phyloP scores from a whole-genome alignment of 2,797 vertebrate genomes.

The Bovichtus variegatus region DNA sequence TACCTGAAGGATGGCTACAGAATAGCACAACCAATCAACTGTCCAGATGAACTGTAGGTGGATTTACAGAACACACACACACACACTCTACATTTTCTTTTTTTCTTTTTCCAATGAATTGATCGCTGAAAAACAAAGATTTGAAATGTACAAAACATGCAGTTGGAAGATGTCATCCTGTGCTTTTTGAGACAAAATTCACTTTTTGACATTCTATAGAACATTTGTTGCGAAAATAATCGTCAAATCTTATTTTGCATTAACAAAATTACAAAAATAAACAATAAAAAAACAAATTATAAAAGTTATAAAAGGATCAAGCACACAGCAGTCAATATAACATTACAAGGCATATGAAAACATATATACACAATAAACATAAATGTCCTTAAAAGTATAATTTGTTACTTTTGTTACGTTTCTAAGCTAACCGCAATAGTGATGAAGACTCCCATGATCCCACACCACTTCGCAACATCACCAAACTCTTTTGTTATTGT shows the following conservation, averaged over 20 bases:
- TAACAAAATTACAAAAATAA: neutral
- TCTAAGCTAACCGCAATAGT: no score
- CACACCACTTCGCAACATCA: no score
- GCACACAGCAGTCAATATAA: neutral
- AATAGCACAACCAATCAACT: constrained; percentile 99
- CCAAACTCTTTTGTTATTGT: no score
- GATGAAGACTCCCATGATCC: no score
- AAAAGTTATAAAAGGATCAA: no score
- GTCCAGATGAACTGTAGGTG: constrained; percentile 97
- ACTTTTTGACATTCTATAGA: neutral
- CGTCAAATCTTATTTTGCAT: no score
- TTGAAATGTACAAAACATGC: neutral
- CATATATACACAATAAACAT: neutral
- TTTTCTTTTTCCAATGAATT: neutral
- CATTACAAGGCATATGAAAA: no score
- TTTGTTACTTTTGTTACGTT: no score
- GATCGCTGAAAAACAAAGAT: neutral
- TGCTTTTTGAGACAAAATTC: neutral
- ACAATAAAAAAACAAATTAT: neutral
- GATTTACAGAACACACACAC: neutral
- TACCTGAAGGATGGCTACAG: constrained; percentile 99
- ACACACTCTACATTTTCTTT: neutral
- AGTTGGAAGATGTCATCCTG: neutral
- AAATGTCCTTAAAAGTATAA: no score
- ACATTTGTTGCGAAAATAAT: neutral